These are phyloP conservation scores for Gonocerus acuteangulatus DNA, from an alignment of 2,888 invertebrate genomes.

Conservation along the genomic window DNA sequence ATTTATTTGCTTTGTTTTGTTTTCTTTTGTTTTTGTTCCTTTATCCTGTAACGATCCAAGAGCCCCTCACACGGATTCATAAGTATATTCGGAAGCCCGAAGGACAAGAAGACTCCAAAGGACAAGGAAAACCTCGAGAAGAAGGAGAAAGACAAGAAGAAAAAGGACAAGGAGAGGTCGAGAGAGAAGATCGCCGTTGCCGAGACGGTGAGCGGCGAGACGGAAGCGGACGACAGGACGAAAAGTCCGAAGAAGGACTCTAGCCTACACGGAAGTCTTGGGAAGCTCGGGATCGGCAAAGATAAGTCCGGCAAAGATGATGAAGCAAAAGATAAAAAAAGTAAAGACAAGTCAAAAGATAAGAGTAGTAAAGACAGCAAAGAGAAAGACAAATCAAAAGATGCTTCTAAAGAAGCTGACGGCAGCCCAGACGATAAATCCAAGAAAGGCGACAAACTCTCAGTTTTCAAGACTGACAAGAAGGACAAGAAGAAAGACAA, in stretches of 20 bases:
- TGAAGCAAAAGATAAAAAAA: constrained; percentile 20
- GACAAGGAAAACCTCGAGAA: constrained; percentile 15
- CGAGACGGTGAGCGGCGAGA: not conserved
- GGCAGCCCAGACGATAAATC: constrained; percentile 64
- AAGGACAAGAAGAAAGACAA: constrained; percentile 27
- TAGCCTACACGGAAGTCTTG: constrained; percentile 3
- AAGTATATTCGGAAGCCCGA: constrained; percentile 10
- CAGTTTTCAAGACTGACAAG: constrained; percentile 2
- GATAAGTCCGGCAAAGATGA: constrained; percentile 15
- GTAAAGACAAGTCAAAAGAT: constrained; percentile 28
- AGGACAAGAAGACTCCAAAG: constrained; percentile 42
- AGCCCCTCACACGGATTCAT: constrained; percentile 12
- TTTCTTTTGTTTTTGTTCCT: not conserved
- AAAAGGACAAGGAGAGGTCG: constrained; percentile 35
- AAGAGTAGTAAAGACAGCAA: constrained; percentile 35
- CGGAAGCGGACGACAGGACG: not conserved
- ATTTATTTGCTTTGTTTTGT: not conserved
- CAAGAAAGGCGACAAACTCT: constrained; percentile 34
- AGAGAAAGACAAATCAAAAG: constrained; percentile 40
- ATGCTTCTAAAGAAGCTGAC: constrained; percentile 38
- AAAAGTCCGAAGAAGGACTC: constrained; percentile 29
- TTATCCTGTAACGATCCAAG: constrained; percentile 2
- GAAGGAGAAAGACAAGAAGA: constrained; percentile 32
- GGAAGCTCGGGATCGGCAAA: constrained; percentile 16
- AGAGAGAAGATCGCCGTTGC: constrained; percentile 10